Evolutionary conservation across 2,113 vertebrate genomes (phyloP).

Genomic region (Lampris megalopsis): DNA sequence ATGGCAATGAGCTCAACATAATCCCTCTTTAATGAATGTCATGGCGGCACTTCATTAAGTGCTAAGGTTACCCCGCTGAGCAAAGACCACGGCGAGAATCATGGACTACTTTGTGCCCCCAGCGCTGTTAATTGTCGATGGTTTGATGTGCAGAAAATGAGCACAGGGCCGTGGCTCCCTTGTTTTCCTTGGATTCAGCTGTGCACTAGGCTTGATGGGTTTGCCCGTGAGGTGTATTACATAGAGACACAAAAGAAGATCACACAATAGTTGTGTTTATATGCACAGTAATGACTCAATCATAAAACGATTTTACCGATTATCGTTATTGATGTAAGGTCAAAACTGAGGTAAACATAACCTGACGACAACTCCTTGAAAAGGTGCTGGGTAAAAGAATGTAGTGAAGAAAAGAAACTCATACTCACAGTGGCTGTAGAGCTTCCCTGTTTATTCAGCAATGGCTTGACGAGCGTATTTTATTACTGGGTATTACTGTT

Average conservation of each 20-base stretch:
- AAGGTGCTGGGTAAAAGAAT: too few species aligned
- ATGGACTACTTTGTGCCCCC: constrained; percentile 31
- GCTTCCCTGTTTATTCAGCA: too few species aligned
- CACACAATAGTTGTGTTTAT: neutral
- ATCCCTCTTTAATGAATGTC: constrained; percentile 69
- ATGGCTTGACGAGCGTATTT: too few species aligned
- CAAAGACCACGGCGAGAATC: constrained; percentile 27
- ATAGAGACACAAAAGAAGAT: neutral
- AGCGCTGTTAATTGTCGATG: constrained; percentile 40
- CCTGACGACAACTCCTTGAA: too few species aligned
- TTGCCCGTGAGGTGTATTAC: constrained; percentile 6
- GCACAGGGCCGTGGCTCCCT: constrained; percentile 4
- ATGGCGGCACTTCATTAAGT: constrained; percentile 68
- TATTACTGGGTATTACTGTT: too few species aligned
- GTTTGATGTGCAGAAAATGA: constrained; percentile 59
- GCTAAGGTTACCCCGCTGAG: constrained; percentile 40
- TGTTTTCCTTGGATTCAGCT: neutral
- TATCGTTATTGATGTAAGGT: too few species aligned
- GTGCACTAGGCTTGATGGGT: neutral
- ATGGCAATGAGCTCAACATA: constrained; percentile 56
- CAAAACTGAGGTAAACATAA: too few species aligned
- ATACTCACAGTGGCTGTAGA: too few species aligned
- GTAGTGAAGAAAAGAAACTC: too few species aligned
- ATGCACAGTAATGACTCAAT: too few species aligned
- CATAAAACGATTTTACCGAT: too few species aligned